Evolutionary conservation across 2,797 vertebrate genomes (phyloP).

Genomic region (Semaprochilodus insignis): DNA sequence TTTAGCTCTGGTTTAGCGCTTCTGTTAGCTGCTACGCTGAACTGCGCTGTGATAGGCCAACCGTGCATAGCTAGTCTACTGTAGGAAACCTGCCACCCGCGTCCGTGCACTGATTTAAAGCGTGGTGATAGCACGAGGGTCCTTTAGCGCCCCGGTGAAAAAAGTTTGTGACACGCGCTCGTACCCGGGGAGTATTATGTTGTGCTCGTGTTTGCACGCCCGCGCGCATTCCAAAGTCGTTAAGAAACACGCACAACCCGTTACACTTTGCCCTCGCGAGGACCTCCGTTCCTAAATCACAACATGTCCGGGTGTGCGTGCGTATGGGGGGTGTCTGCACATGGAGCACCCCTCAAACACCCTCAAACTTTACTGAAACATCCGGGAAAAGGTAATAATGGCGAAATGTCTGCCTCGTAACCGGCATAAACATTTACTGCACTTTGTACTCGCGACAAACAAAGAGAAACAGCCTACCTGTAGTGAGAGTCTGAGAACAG

Average conservation of each 20-base stretch:
- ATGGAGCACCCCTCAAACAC: background rate
- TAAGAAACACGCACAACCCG: too few relatives aligned
- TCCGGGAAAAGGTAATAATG: background rate
- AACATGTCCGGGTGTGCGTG: too few relatives aligned
- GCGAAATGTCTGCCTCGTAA: background rate
- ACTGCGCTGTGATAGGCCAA: too few relatives aligned
- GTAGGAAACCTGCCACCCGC: too few relatives aligned
- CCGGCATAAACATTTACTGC: background rate
- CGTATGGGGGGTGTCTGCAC: background rate
- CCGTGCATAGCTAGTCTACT: too few relatives aligned
- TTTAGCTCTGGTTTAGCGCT: too few relatives aligned
- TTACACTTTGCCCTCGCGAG: background rate
- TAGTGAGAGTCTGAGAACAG: background rate
- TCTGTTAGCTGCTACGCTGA: too few relatives aligned
- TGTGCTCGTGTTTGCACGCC: too few relatives aligned
- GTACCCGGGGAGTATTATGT: background rate
- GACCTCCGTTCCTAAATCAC: background rate
- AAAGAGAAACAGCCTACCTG: background rate
- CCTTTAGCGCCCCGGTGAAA: background rate
- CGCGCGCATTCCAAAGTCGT: background rate
- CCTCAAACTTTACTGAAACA: conserved; percentile 1
- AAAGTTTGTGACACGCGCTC: background rate
- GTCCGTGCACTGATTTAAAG: background rate
- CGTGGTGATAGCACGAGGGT: conserved; percentile 2
- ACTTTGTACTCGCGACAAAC: background rate